Conservation (phyloP, 1,140 invertebrate genomes). For the Saccostrea cuccullata region DNA sequence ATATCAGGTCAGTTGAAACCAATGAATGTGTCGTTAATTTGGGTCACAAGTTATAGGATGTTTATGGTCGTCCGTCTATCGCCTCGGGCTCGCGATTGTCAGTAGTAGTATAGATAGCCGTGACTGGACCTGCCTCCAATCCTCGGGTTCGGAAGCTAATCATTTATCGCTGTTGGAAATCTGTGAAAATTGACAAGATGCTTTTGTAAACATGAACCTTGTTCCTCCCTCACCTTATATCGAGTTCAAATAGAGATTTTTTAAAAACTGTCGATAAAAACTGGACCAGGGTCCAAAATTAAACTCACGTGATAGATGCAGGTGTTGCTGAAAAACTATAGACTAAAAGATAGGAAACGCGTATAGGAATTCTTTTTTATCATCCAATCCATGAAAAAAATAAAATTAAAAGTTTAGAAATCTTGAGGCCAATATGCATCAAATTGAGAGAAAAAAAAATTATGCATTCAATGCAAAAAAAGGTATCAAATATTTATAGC, state of each 20-base stretch:
- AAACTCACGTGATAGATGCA: slow-evolving; percentile 21
- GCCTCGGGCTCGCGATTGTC: slow-evolving; percentile 29
- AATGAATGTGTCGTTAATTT: slow-evolving; percentile 38
- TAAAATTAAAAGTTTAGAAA: not conserved
- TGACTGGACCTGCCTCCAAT: not conserved
- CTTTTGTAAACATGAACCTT: slow-evolving; percentile 38
- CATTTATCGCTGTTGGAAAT: slow-evolving; percentile 45
- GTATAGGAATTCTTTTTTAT: not conserved
- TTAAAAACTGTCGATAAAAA: not conserved
- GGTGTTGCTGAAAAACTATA: not conserved
- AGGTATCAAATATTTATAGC: slow-evolving; percentile 33
- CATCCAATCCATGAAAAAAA: not conserved
- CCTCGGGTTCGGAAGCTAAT: slow-evolving; percentile 35
- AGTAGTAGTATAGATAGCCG: slow-evolving; percentile 29
- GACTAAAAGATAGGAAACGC: not conserved
- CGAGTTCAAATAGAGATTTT: slow-evolving; percentile 14
- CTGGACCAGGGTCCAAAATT: slow-evolving; percentile 1
- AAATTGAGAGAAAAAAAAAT: not conserved
- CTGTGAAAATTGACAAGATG: slow-evolving; percentile 25
- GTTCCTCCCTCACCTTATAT: slow-evolving; percentile 27
- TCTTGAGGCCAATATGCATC: not conserved
- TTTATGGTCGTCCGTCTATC: slow-evolving; percentile 26
- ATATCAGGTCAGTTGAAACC: slow-evolving; percentile 15
- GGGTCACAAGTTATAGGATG: slow-evolving; percentile 41
- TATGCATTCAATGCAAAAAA: not conserved